These are phyloP conservation scores for Sesia bembeciformis DNA, from an alignment of 2,888 invertebrate species.

Conservation along the genomic window DNA sequence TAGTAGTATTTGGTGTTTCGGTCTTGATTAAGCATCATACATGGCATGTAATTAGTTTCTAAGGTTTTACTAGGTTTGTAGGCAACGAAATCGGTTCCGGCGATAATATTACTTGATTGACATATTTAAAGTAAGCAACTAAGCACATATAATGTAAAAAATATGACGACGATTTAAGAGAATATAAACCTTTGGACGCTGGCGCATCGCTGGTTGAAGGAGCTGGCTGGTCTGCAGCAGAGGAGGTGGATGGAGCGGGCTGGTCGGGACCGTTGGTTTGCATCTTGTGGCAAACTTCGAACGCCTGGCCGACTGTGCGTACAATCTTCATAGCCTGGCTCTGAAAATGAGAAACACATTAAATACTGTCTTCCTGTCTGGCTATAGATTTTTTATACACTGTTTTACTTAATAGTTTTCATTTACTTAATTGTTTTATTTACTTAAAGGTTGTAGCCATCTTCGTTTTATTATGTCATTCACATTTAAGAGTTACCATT, in stretches of 20 bases:
- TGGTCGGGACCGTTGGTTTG: conserved; percentile 75
- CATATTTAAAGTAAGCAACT: not conserved
- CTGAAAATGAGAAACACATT: conserved; percentile 66
- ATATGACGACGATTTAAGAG: not conserved
- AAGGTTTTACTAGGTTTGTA: no score
- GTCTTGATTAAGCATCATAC: no score
- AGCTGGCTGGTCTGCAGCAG: conserved; percentile 36
- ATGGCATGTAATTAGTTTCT: no score
- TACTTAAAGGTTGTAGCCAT: no score
- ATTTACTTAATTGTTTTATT: no score
- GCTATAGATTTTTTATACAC: no score
- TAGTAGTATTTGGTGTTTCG: no score
- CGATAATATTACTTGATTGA: no score
- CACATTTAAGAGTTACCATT: no score
- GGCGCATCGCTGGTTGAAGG: conserved; percentile 33
- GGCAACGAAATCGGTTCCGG: no score
- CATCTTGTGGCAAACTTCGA: conserved; percentile 99
- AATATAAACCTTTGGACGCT: conserved; percentile 41
- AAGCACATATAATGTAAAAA: not conserved
- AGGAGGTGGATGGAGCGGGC: conserved; percentile 51
- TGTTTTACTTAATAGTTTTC: no score
- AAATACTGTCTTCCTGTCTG: not conserved
- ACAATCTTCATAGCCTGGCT: conserved; percentile 99
- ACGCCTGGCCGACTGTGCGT: conserved; percentile 98
- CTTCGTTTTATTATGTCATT: no score